phyloP scores from a whole-genome alignment of 2,797 vertebrate species.

The Aplochiton taeniatus region DNA sequence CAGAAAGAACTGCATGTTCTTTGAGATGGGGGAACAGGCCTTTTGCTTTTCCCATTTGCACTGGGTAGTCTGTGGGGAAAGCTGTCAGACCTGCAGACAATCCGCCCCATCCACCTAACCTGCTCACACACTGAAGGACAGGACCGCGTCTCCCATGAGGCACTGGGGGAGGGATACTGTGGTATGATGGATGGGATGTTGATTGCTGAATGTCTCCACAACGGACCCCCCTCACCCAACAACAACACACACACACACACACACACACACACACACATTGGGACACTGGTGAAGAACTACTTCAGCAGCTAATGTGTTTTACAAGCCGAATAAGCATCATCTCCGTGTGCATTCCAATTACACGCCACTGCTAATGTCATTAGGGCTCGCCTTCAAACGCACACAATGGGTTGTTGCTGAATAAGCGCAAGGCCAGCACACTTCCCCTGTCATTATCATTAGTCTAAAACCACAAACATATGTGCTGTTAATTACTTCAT shows the following conservation, averaged over 20 bases:
- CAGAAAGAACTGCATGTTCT: constrained; percentile 12
- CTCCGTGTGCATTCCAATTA: constrained; percentile 7
- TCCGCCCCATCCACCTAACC: constrained; percentile 25
- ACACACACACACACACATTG: constrained; percentile 6
- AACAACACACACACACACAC: background rate
- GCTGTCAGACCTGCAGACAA: constrained; percentile 18
- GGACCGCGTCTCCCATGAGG: constrained; percentile 38
- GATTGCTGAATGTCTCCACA: constrained; percentile 21
- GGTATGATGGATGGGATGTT: constrained; percentile 33
- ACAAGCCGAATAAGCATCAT: constrained; percentile 35
- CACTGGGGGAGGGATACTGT: constrained; percentile 27
- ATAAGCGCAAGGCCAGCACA: constrained; percentile 41
- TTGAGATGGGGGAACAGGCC: constrained; percentile 15
- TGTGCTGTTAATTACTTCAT: constrained; percentile 56
- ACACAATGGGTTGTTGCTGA: constrained; percentile 31
- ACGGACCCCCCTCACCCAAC: constrained; percentile 16
- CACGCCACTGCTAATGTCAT: constrained; percentile 39
- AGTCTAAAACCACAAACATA: constrained; percentile 49
- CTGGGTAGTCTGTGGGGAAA: constrained; percentile 20
- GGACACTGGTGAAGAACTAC: constrained; percentile 5
- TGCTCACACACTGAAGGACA: constrained; percentile 18
- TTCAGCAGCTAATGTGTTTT: constrained; percentile 53
- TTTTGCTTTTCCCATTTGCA: constrained; percentile 32
- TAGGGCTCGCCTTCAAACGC: constrained; percentile 32
- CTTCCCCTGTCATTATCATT: constrained; percentile 51